Evolutionary conservation across 2,113 vertebrate genomes (phyloP), one percentile per base, ranked within the genome.

Genomic region (Gorsachius goisagi): DNA sequence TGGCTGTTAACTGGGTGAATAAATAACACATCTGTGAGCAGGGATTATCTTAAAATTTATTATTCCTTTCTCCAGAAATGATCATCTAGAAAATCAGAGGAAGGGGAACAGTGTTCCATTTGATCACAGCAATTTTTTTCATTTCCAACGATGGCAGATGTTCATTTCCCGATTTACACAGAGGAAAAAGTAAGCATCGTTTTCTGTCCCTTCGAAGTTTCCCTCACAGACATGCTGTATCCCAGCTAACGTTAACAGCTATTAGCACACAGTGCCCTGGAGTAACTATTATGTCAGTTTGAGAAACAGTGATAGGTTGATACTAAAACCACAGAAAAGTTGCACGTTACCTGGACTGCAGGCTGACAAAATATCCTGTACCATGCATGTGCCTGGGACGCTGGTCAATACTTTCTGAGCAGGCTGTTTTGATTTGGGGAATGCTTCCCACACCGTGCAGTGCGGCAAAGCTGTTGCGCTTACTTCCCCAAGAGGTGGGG

Each of bases 1-100:
- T 91, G 89, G 93, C 96, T 97, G 92, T 95, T 96, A 97, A 97
- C 96, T 55, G 92, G 71, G 90, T 92, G 90, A 97, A 97, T 98
- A 97, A 97, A 97, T 96, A 97, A 97, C 96, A 97, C 88, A 92
- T 96, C 91, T 94, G 77, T 73, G 94, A 88, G 93, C 92, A 76
- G 92, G 93, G 32, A 58, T 96, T 96, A 37, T 91, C 52, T 80
- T 44, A 87, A 89, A 92, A 96, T 92, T 96, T 97, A 94, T 91
- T 91, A 63, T 39, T 68, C 49, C 64, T 86, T 83, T 75, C 63
- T 82, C 49, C 44, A 71, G 52, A 95, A 97, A 92, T 4, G 6
- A 83, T 55, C 41, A 63, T 5, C 32, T 63, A 62, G 87, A 82
- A 95, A 95, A 87, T 41, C 47, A 91, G 66, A 92, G 81, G 58